Evolutionary conservation across 2,797 vertebrate genomes (phyloP).

Genomic region (Okamejei kenojei): DNA sequence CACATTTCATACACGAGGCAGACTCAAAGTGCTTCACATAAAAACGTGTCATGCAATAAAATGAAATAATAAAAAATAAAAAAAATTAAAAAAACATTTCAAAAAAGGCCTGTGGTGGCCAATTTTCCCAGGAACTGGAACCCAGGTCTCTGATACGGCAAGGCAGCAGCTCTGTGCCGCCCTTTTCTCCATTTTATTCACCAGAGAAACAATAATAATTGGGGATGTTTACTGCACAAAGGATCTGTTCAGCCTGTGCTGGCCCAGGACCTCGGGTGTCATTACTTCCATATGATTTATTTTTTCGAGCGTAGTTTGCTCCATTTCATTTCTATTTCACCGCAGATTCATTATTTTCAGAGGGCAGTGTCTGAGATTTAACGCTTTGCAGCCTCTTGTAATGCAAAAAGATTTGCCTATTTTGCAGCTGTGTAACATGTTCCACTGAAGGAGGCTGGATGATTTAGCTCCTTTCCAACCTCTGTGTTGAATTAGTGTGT

Average conservation of each 20-base stretch:
- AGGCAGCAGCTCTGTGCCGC: no score
- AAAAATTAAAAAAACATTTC: no score
- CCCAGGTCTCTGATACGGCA: no score
- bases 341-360: not conserved
- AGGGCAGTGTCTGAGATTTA: constrained; percentile 4
- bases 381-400: not conserved
- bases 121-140: no score
- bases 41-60: no score
- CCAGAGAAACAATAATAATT: not conserved
- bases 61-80: no score
- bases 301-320: not conserved
- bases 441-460: not conserved
- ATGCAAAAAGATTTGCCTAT: not conserved
- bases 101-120: no score
- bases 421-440: not conserved
- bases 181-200: not conserved
- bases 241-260: not conserved
- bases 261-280: not conserved
- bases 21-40: no score
- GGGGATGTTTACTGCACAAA: not conserved
- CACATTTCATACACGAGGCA: no score
- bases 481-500: not conserved
- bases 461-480: not conserved
- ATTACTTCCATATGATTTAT: constrained; percentile 24
- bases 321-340: not conserved